These are phyloP conservation scores for Hyles vespertilio DNA, from an alignment of 1,140 invertebrate genomes.

Conservation along the genomic window DNA sequence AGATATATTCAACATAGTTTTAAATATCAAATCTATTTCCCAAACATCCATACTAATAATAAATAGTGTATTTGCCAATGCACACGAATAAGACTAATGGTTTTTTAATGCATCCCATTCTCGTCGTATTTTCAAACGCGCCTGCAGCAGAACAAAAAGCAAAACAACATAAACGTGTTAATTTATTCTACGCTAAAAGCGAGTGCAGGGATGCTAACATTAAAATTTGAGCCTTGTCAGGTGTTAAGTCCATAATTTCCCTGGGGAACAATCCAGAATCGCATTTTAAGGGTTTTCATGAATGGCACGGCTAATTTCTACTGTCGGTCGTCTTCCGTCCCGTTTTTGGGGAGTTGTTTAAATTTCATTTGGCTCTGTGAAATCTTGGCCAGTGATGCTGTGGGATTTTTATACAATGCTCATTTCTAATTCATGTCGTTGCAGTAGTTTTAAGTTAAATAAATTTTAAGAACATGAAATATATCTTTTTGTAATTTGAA, in stretches of 20 bases:
- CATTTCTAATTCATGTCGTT: no score
- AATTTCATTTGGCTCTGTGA: constrained; percentile 17
- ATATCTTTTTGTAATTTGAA: no score
- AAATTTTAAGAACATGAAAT: not conserved
- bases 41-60: no score
- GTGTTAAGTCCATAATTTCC: constrained; percentile 75
- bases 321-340: constrained; percentile 25
- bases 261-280: constrained; percentile 62
- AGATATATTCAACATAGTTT: no score
- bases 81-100: no score
- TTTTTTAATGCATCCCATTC: no score
- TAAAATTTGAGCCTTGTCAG: constrained; percentile 72
- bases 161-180: constrained; percentile 45
- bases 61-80: no score
- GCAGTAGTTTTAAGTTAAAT: not conserved
- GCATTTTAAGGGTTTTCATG: constrained; percentile 70
- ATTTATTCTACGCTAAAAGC: constrained; percentile 58
- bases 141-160: constrained; percentile 8
- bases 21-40: no score
- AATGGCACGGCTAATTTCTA: constrained; percentile 63
- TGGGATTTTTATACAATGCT: no score
- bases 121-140: no score
- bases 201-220: constrained; percentile 44
- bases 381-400: constrained; percentile 5
- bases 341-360: constrained; percentile 13